phyloP scores from a whole-genome alignment of 2,888 invertebrate species.

The Protonemura montana region DNA sequence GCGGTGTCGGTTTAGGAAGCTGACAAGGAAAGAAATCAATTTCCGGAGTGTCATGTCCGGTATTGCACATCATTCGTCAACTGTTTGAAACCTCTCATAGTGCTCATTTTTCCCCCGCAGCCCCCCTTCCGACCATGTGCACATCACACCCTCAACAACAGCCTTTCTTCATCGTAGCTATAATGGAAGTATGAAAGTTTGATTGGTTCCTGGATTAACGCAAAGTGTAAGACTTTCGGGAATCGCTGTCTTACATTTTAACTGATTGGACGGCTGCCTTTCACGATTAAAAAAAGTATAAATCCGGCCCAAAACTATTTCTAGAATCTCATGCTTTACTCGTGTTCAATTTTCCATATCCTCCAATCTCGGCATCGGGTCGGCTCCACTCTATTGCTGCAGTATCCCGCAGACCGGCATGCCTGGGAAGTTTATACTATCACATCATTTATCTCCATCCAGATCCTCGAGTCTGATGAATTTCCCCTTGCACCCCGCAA shows the following conservation, averaged over 20 bases:
- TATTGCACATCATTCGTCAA: constrained; percentile 32
- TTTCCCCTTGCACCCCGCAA: constrained; percentile 29
- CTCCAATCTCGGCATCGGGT: not conserved
- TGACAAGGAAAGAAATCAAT: constrained; percentile 14
- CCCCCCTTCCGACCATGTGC: not conserved
- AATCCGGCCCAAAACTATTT: not conserved
- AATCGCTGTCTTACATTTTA: not conserved
- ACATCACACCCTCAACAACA: not conserved
- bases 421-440: not conserved
- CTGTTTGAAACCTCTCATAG: not conserved
- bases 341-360: constrained; percentile 12
- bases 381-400: not conserved
- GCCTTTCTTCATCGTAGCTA: not conserved
- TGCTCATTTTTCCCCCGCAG: not conserved
- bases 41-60: constrained; percentile 28
- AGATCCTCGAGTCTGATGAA: constrained; percentile 32
- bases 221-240: not conserved
- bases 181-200: not conserved
- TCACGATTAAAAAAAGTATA: constrained; percentile 7
- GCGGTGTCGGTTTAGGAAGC: not conserved
- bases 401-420: not conserved
- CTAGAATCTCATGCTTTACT: not conserved
- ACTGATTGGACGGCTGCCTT: not conserved
- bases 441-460: constrained; percentile 32
- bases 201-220: not conserved